These are phyloP conservation scores for Chromoteleia sp. DNA, from an alignment of 2,888 invertebrate species.

Conservation along the genomic window DNA sequence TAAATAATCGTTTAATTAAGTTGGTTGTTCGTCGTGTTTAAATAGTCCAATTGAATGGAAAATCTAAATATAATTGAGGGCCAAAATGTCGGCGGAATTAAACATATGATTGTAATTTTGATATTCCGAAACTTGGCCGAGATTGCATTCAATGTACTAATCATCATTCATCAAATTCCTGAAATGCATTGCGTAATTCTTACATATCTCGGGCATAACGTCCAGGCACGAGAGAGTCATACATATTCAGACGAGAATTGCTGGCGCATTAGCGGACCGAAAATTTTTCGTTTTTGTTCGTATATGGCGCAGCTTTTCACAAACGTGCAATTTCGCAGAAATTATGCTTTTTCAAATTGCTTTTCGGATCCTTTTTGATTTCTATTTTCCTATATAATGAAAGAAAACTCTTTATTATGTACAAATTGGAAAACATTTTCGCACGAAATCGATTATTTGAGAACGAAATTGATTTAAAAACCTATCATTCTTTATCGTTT, in stretches of 20 bases:
- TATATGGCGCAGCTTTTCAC: constrained; percentile 27
- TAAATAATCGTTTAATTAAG: constrained; percentile 23
- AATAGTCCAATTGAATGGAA: constrained; percentile 53
- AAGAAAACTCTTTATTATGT: too few species aligned
- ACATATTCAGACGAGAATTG: constrained; percentile 23
- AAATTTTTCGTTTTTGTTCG: constrained; percentile 14
- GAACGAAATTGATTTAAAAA: too few species aligned
- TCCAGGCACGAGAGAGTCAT: constrained; percentile 11
- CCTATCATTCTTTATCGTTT: too few species aligned
- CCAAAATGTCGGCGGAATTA: constrained; percentile 57
- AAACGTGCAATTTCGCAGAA: constrained; percentile 14
- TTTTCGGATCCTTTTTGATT: neutral
- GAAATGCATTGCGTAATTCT: constrained; percentile 61
- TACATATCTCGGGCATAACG: constrained; percentile 37
- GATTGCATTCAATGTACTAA: constrained; percentile 57
- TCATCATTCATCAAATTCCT: constrained; percentile 66
- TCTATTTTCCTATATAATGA: neutral
- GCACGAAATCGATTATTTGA: too few species aligned
- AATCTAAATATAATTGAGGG: constrained; percentile 59
- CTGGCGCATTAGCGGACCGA: neutral
- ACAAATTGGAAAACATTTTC: too few species aligned
- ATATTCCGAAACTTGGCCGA: constrained; percentile 61
- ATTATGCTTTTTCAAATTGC: constrained; percentile 1
- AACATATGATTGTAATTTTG: constrained; percentile 64
- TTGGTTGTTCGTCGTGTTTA: constrained; percentile 21